phyloP scores from a whole-genome alignment of 2,888 invertebrate species.

The Drosophila austrosaltans region DNA sequence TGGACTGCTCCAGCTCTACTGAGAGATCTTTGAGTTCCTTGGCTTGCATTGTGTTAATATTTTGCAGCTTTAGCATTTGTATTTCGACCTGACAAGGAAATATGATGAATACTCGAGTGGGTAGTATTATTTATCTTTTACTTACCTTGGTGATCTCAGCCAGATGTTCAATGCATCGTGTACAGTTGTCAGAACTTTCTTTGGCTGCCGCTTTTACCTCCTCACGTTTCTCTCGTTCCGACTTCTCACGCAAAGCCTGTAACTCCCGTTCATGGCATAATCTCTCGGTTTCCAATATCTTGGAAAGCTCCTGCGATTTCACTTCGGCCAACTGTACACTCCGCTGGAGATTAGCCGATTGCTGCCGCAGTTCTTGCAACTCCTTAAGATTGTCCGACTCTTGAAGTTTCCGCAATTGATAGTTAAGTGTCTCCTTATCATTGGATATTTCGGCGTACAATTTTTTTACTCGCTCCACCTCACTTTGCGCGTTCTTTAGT shows the following conservation, averaged over 20 bases:
- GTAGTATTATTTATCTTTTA: neutral
- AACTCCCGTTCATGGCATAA: slow-evolving; percentile 80
- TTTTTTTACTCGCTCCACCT: slow-evolving; percentile 85
- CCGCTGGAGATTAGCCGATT: slow-evolving; percentile 85
- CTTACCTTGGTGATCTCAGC: slow-evolving; percentile 80
- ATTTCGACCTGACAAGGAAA: slow-evolving; percentile 78
- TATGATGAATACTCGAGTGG: neutral
- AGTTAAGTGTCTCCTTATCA: slow-evolving; percentile 85
- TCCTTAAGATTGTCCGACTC: slow-evolving; percentile 84
- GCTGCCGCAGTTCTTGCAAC: slow-evolving; percentile 85
- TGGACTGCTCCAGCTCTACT: slow-evolving; percentile 79
- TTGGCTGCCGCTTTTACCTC: slow-evolving; percentile 51
- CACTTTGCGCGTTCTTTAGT: slow-evolving; percentile 85
- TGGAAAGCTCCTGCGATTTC: slow-evolving; percentile 80
- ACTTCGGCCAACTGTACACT: slow-evolving; percentile 79
- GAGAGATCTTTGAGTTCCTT: slow-evolving; percentile 76
- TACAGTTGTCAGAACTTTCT: slow-evolving; percentile 71
- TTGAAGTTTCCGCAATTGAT: slow-evolving; percentile 85
- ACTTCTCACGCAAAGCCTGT: slow-evolving; percentile 66
- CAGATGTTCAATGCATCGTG: slow-evolving; percentile 78
- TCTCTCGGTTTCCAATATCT: slow-evolving; percentile 85
- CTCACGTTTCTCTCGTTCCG: slow-evolving; percentile 66
- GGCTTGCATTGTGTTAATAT: slow-evolving; percentile 70
- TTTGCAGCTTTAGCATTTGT: slow-evolving; percentile 79
- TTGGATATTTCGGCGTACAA: slow-evolving; percentile 86